These are phyloP conservation scores for Crenuchus spilurus DNA, from an alignment of 2,797 vertebrate species.

Conservation along the genomic window DNA sequence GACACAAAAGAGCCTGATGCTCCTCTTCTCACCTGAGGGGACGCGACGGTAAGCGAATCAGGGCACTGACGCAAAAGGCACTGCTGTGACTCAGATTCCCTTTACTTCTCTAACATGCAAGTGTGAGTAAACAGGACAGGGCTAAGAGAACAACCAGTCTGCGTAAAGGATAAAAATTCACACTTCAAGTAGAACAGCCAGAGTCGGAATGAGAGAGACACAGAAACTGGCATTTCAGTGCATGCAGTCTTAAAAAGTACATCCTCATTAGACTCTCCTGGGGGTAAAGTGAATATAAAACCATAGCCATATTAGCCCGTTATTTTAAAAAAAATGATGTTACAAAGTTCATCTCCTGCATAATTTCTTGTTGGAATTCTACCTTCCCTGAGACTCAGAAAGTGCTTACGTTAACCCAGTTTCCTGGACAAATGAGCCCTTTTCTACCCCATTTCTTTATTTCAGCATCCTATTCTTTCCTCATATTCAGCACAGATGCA, in stretches of 20 bases:
- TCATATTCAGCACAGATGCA: slow-evolving; percentile 49
- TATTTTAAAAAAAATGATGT: too few relatives aligned
- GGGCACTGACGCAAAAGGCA: slow-evolving; percentile 36
- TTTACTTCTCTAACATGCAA: slow-evolving; percentile 25
- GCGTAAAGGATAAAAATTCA: not conserved
- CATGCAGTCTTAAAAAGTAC: not conserved
- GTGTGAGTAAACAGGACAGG: slow-evolving; percentile 6
- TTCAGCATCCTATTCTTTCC: slow-evolving; percentile 51
- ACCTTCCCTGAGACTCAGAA: slow-evolving; percentile 12
- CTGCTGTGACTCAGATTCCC: slow-evolving; percentile 38
- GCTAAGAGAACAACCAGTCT: slow-evolving; percentile 13
- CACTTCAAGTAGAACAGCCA: not conserved
- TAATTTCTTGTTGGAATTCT: slow-evolving; percentile 4
- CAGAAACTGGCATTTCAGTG: not conserved
- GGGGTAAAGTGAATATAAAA: not conserved
- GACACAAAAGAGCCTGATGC: slow-evolving; percentile 28
- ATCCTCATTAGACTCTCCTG: not conserved
- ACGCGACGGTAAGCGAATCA: slow-evolving; percentile 37
- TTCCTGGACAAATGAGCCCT: slow-evolving; percentile 29
- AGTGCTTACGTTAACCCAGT: slow-evolving; percentile 33
- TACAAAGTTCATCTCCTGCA: too few relatives aligned
- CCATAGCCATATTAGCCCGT: not conserved
- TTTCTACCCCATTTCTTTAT: slow-evolving; percentile 35
- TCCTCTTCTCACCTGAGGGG: slow-evolving; percentile 46
- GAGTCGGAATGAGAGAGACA: not conserved